Evolutionary conservation across 2,888 invertebrate genomes (phyloP).

Genomic region (Yponomeuta sedellus): DNA sequence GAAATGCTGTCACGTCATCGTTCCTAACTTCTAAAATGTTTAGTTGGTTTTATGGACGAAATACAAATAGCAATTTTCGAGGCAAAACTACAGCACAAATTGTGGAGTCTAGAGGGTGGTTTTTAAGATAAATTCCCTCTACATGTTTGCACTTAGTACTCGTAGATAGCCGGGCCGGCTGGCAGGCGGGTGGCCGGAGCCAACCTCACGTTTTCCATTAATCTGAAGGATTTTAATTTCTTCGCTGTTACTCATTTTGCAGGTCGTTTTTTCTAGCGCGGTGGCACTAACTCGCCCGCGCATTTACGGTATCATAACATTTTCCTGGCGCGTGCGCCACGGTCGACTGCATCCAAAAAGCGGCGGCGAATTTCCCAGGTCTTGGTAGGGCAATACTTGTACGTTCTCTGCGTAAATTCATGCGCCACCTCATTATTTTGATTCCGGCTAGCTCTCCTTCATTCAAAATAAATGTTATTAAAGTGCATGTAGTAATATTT

Average conservation of each 20-base stretch:
- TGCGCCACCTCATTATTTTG: slow-evolving; percentile 62
- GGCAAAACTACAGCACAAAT: neutral
- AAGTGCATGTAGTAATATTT: slow-evolving; percentile 61
- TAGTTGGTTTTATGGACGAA: slow-evolving; percentile 11
- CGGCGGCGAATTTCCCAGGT: slow-evolving; percentile 20
- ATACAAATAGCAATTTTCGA: slow-evolving; percentile 7
- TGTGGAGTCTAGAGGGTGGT: neutral
- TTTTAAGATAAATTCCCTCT: slow-evolving; percentile 9
- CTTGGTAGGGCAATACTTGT: neutral
- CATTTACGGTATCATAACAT: slow-evolving; percentile 42
- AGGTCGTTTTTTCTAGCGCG: slow-evolving; percentile 15
- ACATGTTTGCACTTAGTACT: neutral
- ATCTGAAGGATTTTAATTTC: slow-evolving; percentile 25
- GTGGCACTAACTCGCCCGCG: neutral
- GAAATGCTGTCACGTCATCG: slow-evolving; percentile 44
- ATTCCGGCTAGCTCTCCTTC: slow-evolving; percentile 41
- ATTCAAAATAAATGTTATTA: slow-evolving; percentile 58
- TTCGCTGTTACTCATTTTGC: slow-evolving; percentile 27
- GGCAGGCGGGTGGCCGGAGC: neutral
- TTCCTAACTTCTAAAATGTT: slow-evolving; percentile 9
- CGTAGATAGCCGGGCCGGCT: no score
- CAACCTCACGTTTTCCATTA: slow-evolving; percentile 15
- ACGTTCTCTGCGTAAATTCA: slow-evolving; percentile 30
- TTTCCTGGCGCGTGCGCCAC: slow-evolving; percentile 29
- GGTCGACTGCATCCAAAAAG: slow-evolving; percentile 44